Evolutionary conservation across 2,113 vertebrate genomes (phyloP).

Genomic region (Mastomys coucha): DNA sequence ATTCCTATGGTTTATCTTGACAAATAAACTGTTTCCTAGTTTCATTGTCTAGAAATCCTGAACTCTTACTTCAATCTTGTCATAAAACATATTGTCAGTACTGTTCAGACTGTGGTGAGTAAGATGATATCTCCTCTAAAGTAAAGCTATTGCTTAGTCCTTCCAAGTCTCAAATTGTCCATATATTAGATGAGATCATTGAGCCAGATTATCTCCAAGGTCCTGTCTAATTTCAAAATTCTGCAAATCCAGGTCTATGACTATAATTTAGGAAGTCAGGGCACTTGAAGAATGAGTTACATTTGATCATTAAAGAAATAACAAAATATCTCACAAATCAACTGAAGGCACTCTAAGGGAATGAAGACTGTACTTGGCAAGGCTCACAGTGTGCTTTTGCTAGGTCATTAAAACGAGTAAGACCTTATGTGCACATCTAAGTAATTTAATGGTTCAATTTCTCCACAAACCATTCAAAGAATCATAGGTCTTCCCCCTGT

Average conservation of each 20-base stretch:
- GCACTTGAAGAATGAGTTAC: slow-evolving; percentile 38
- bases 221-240: slow-evolving; percentile 47
- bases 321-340: slow-evolving; percentile 55
- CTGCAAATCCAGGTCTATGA: not conserved
- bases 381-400: slow-evolving; percentile 3
- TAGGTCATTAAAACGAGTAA: slow-evolving; percentile 61
- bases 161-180: slow-evolving; percentile 15
- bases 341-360: slow-evolving; percentile 48
- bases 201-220: slow-evolving; percentile 31
- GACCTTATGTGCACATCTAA: not conserved
- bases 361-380: slow-evolving; percentile 49
- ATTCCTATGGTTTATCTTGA: not conserved
- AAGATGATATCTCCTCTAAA: not conserved
- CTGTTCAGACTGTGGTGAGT: not conserved
- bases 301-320: slow-evolving; percentile 56
- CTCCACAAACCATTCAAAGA: slow-evolving; percentile 44
- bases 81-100: not conserved
- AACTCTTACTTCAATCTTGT: not conserved
- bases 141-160: not conserved
- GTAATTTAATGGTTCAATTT: slow-evolving; percentile 38
- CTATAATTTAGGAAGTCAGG: slow-evolving; percentile 47
- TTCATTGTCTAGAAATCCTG: not conserved
- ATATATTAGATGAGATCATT: slow-evolving; percentile 45
- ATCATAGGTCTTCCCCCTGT: not conserved
- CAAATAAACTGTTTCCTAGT: not conserved